Base-by-base conservation (phyloP, 2,888 invertebrate species). In the Perizoma affinitatum region DNA sequence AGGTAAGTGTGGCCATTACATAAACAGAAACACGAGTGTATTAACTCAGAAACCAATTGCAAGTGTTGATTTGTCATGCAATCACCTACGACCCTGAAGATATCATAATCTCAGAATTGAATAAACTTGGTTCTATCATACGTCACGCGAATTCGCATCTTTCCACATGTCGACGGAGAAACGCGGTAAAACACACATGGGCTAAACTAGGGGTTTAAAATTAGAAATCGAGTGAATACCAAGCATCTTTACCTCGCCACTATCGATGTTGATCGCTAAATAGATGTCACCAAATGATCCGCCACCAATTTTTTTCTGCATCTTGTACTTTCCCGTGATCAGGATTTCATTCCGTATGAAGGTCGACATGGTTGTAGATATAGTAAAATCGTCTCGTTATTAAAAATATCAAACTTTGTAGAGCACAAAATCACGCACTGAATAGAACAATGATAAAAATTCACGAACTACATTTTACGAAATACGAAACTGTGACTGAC, bases 201-300 rank as follows among this genome's bases (percentile, higher is more conserved):
- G 43, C 38, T 43, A 45, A 8, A 46, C 34, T 43, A 49, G 36
- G 52, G 54, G 34, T 46, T 62, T 47, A 44, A 54, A 53, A 51
- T 58, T 55, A 53, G 59, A 66, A 65, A 64, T 66, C 61, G 66
- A 63, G 53, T 63, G 65, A 63, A 68, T 49, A 56, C 11, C 57
- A 69, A 64, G 64, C 61, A 61, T 69, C 64, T 63, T 78, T 93
- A 96, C 96, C 95, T 98, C 98, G 90, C 97, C 97, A 94, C 95
- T 97, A 83, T 95, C 95, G 85, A 97, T 95, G 94, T 98, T 97
- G 93, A 97, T 97, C 82, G 97, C 99, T 88, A 99, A 94, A 93
- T 98, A 99, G 92, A 99, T 99, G 93, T 99, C 99, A 87, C 99
- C 99, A 92, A 99, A 99, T 58, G 99, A 99, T 75, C 99, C 99